Base-by-base conservation (phyloP, 2,888 invertebrate genomes). In the Trisateles emortualis region DNA sequence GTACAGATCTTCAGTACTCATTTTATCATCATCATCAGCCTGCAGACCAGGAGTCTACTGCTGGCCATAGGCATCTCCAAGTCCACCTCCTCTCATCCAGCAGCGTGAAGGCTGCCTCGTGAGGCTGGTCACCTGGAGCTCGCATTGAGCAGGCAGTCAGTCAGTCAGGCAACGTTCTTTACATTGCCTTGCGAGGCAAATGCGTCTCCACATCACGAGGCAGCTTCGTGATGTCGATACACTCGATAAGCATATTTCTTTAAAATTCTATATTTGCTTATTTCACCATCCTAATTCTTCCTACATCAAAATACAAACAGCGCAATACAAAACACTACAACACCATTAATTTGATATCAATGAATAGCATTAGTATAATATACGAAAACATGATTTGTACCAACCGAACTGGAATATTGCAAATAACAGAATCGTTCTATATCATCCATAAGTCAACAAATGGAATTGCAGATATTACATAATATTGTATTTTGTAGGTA, bases 301-400 rank as follows among this genome's bases (percentile, higher is more conserved):
- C 39, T 39, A 39, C 22, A 8, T 10, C 3, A 22, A 22, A 13
- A 11, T 13, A 22, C 6, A 6, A 39, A 43, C 38, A 16, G 40
- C 41, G 41, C 35, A 50, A 47, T 60, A 45, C 53, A 53, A 40
- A 4, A 46, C 19, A 26, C 10, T 33, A 16, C 48, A 17, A 41
- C 24, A 41, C 17, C 61, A 42, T 59, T 57, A 52, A 65, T 57
- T 45, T 49, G 38, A 48, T 51, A 52, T 50, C 38, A 55, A 52
- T 51, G 68, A 67, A 64, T 67, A 51, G 24, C 39, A 66, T 42
- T 64, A 40, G 35, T 32, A 24, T 48, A 45, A 45, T 61, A 56
- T 63, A 60, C 43, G 35, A 42, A 52, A 65, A 53, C 5, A 42
- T 13, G 33, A 36, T 46, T 39, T 30, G 36, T 52, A 44, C 13